These are phyloP conservation scores for Melanotaenia duboulayi DNA, from an alignment of 2,113 vertebrate species.

Conservation along the genomic window DNA sequence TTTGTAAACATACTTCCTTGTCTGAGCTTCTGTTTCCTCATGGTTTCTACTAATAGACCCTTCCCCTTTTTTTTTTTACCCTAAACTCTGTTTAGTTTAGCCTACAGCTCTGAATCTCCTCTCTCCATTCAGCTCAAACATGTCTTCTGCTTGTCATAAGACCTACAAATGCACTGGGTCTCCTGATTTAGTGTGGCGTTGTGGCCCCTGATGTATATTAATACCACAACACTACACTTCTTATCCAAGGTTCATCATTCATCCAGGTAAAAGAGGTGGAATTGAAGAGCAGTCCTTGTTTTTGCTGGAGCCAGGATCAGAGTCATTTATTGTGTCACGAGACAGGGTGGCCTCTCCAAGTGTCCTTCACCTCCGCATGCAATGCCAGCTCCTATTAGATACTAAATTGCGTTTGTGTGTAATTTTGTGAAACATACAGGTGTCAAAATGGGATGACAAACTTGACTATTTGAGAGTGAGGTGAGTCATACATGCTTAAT, in stretches of 20 bases:
- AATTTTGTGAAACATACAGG: not conserved
- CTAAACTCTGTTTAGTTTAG: slow-evolving; percentile 14
- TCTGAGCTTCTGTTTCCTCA: not conserved
- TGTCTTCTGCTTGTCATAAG: slow-evolving; percentile 70
- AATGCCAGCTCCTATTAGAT: slow-evolving; percentile 48
- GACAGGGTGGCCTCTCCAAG: slow-evolving; percentile 53
- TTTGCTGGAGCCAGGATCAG: slow-evolving; percentile 66
- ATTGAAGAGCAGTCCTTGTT: slow-evolving; percentile 78
- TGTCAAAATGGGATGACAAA: slow-evolving; percentile 23
- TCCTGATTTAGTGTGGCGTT: slow-evolving; percentile 75
- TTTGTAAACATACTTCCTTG: not conserved
- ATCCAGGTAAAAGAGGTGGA: slow-evolving; percentile 69
- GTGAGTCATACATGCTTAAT: not conserved
- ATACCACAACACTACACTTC: slow-evolving; percentile 72
- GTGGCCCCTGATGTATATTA: slow-evolving; percentile 78
- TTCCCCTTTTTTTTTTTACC: slow-evolving; percentile 14
- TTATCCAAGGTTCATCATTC: slow-evolving; percentile 74
- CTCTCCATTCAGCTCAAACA: slow-evolving; percentile 18
- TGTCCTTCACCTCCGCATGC: slow-evolving; percentile 68
- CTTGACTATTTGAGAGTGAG: not conserved
- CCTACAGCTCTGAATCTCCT: slow-evolving; percentile 17
- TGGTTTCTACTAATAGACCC: not conserved
- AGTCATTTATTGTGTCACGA: slow-evolving; percentile 76
- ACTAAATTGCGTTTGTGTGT: slow-evolving; percentile 41
- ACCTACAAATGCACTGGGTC: slow-evolving; percentile 72